Evolutionary conservation across 1,140 invertebrate species (phyloP).

Genomic region (Nephila pilipes): DNA sequence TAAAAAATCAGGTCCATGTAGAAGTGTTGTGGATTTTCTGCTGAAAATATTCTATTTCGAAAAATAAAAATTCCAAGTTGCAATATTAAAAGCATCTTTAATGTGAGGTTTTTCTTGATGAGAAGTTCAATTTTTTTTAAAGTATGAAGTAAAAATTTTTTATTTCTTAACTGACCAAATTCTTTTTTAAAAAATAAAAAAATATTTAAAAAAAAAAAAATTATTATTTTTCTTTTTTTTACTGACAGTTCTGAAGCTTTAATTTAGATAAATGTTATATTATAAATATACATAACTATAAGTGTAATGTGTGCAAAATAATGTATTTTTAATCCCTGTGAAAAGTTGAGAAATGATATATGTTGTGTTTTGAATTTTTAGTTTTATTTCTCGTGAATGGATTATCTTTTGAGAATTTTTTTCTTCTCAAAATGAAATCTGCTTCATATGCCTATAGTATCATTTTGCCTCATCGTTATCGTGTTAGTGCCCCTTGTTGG

Average conservation of each 20-base stretch:
- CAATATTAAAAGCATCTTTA: no score
- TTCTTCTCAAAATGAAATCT: constrained; percentile 37
- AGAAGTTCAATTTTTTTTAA: background rate
- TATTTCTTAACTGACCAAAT: background rate
- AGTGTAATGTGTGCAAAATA: constrained; percentile 47
- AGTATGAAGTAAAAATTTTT: background rate
- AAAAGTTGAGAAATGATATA: constrained; percentile 12
- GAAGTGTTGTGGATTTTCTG: no score
- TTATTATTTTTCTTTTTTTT: background rate
- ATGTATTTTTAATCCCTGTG: constrained; percentile 71
- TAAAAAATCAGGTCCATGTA: no score
- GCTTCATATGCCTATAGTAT: background rate
- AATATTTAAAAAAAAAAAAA: constrained; percentile 33
- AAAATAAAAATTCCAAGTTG: no score
- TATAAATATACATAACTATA: constrained; percentile 40
- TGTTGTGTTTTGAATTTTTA: constrained; percentile 27
- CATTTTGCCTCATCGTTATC: background rate
- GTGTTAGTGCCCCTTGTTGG: constrained; percentile 73
- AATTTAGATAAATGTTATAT: constrained; percentile 27
- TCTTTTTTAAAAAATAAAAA: constrained; percentile 47
- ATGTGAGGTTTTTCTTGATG: background rate
- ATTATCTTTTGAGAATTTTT: constrained; percentile 17
- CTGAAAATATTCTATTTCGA: no score
- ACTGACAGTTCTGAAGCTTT: constrained; percentile 71
- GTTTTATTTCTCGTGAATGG: background rate